phyloP scores from a whole-genome alignment of 2,797 vertebrate species.

The Fistularia commersonii region DNA sequence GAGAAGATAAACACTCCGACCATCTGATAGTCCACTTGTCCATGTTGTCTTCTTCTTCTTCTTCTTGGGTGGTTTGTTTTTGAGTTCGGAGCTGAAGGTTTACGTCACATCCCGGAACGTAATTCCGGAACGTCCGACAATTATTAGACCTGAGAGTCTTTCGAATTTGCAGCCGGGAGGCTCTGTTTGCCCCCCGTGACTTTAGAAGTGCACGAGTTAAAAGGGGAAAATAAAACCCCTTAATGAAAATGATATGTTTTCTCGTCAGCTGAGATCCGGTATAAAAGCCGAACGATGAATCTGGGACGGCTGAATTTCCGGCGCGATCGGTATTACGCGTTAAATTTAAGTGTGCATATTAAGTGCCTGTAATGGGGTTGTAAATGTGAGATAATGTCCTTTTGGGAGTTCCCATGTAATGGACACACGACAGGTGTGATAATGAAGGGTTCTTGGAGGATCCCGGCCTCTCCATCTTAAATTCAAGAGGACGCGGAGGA shows the following conservation, averaged over 20 bases:
- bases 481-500: background rate
- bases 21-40: too few species aligned
- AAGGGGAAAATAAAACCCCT: background rate
- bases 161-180: too few species aligned
- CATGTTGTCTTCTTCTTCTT: too few species aligned
- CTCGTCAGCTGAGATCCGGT: conserved; percentile 13
- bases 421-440: conserved; percentile 67
- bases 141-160: too few species aligned
- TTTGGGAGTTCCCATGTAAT: conserved; percentile 48
- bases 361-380: conserved; percentile 14
- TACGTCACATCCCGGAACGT: too few species aligned
- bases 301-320: conserved; percentile 8
- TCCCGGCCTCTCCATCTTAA: conserved; percentile 1
- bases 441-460: conserved; percentile 65
- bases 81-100: too few species aligned
- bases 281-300: conserved; percentile 4
- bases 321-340: conserved; percentile 14
- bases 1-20: too few species aligned
- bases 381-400: conserved; percentile 45
- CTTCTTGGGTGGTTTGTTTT: too few species aligned
- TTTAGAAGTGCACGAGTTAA: background rate
- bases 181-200: background rate
- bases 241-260: conserved; percentile 5
- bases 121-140: too few species aligned
- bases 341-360: conserved; percentile 36